Conservation (phyloP, 2,888 invertebrate genomes). For the Autographa gamma region DNA sequence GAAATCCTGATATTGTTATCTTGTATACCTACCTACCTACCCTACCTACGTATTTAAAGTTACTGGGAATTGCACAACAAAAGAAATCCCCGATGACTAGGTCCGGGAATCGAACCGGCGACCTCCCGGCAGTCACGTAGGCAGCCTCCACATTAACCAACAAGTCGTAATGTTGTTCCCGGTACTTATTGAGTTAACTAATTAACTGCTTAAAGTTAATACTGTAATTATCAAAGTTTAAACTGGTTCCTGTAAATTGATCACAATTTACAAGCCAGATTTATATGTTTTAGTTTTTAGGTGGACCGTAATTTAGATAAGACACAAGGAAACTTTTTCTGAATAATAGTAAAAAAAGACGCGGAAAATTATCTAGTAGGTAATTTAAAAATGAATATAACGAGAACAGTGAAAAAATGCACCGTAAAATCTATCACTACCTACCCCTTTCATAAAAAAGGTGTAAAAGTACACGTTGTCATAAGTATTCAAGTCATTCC, state of each 20-base stretch:
- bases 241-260: background rate
- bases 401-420: background rate
- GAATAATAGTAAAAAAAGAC: too few species aligned
- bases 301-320: background rate
- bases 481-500: conserved; percentile 13
- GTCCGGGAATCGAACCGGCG: background rate
- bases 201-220: background rate
- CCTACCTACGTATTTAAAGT: background rate
- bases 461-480: background rate
- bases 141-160: background rate
- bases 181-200: background rate
- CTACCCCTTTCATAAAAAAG: background rate
- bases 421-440: background rate
- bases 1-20: too few species aligned
- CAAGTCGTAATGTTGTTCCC: background rate
- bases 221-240: background rate
- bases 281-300: background rate
- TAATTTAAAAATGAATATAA: background rate
- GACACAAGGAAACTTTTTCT: too few species aligned
- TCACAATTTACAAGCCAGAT: background rate
- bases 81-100: background rate
- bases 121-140: conserved; percentile 2
- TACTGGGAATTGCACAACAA: background rate
- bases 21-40: too few species aligned
- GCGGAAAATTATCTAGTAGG: too few species aligned